phyloP scores from a whole-genome alignment of 2,888 invertebrate genomes.

The Spisula solida region DNA sequence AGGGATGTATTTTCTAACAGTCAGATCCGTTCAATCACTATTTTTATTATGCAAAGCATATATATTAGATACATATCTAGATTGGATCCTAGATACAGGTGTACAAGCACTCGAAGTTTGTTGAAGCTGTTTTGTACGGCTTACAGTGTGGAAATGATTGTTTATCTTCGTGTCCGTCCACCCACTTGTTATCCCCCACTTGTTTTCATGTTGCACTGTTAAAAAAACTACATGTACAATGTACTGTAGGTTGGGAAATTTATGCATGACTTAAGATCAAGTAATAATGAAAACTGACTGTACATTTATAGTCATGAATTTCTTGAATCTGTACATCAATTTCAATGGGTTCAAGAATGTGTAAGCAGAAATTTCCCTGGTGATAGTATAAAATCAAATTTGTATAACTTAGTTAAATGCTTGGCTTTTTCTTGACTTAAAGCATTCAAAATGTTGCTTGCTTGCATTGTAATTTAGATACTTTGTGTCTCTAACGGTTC shows the following conservation, averaged over 20 bases:
- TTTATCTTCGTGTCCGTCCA: neutral
- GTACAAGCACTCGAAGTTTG: neutral
- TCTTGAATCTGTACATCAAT: neutral
- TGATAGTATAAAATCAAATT: neutral
- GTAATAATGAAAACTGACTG: too few species aligned
- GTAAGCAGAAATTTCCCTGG: too few species aligned
- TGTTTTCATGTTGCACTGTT: neutral
- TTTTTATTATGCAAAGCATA: neutral
- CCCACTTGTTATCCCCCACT: neutral
- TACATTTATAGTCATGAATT: too few species aligned
- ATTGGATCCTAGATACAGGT: neutral
- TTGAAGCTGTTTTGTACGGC: neutral
- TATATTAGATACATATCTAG: constrained; percentile 4
- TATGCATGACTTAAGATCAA: too few species aligned
- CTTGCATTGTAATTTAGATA: neutral
- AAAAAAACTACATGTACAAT: too few species aligned
- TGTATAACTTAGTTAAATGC: neutral
- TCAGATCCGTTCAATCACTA: neutral
- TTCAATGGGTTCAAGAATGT: too few species aligned
- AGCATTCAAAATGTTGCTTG: neutral
- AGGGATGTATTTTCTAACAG: neutral
- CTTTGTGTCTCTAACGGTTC: neutral
- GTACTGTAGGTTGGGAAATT: too few species aligned
- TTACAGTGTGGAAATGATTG: neutral
- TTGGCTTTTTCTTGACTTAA: neutral